Evolutionary conservation across 1,140 invertebrate genomes (phyloP).

Genomic region (Microplitis mediator): DNA sequence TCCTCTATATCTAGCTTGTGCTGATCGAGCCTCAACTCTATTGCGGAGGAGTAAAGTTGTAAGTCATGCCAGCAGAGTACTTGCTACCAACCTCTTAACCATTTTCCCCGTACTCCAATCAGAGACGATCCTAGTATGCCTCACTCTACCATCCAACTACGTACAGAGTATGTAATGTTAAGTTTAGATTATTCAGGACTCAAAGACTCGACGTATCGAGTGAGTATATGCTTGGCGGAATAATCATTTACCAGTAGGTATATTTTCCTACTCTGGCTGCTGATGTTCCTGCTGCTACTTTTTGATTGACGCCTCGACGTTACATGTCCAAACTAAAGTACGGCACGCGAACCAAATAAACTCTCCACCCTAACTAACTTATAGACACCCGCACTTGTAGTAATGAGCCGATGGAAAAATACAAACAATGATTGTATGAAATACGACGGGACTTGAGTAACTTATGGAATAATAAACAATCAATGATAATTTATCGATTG

Average conservation of each 20-base stretch:
- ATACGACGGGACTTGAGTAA: no score
- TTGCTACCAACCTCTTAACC: constrained; percentile 12
- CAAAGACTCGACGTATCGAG: background rate
- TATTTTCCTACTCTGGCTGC: constrained; percentile 4
- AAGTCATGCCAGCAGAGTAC: constrained; percentile 21
- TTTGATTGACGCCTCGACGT: constrained; percentile 28
- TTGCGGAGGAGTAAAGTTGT: constrained; percentile 38
- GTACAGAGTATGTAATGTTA: background rate
- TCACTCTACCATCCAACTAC: background rate
- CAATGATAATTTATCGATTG: no score
- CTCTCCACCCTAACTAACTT: constrained; percentile 31
- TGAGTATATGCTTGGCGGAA: background rate
- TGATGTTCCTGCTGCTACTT: no score
- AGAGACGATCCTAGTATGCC: background rate
- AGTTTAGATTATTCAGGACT: background rate
- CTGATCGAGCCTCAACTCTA: background rate
- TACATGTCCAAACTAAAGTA: constrained; percentile 25
- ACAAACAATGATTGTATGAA: background rate
- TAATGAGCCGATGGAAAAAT: background rate
- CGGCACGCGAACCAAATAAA: constrained; percentile 56
- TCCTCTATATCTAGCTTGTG: background rate
- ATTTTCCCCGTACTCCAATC: background rate
- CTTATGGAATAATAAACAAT: no score
- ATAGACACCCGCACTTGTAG: background rate
- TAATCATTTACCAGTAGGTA: constrained; percentile 8